Base-by-base conservation (phyloP, 2,113 vertebrate species). In the Channa argus region DNA sequence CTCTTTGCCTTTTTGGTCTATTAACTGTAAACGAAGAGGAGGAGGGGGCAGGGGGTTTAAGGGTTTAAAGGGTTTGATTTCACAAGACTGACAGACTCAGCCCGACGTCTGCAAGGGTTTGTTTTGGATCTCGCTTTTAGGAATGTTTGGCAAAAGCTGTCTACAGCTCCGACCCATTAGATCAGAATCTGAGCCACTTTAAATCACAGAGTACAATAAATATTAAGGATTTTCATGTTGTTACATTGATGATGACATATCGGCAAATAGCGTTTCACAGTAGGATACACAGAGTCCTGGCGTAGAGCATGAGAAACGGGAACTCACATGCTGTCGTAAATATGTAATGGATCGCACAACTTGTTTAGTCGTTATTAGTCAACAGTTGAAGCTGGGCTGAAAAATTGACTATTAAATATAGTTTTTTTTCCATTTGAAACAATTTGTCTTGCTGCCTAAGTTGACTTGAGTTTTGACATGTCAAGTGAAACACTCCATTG, bases 31-130 rank as follows among this genome's bases (percentile, higher is more conserved):
- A 73, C 63, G 50, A 36, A 63, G 15, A 68, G 67, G 56, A 59
- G 15, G 56, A 33, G 45, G 55, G 63, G 36, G 4, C 36, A 52
- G 33, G 63, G 69, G 24, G 24, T 24, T 24, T 24, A 24, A 24
- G 84, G 74, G 24, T 24, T 86, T 83, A 80, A 88, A 81, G 77
- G 46, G 71, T 83, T 83, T 85, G 71, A 88, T 83, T 86, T 86
- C 79, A 65, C 68, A 74, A 82, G 63, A 58, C 58, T 53, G 54
- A 79, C 50, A 76, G 51, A 65, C 72, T 70, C 53, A 71, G 51
- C 62, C 63, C 51, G 33, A 47, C 1, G 67, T 86, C 70, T 86
- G 72, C 53, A 39, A 12, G 44, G 47, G 64, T 76, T 85, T 86
- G 61, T 69, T 74, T 83, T 85, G 67, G 77, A 77, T 14, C 43